phyloP scores from a whole-genome alignment of 2,888 invertebrate genomes.

The Adelognathus sp. region DNA sequence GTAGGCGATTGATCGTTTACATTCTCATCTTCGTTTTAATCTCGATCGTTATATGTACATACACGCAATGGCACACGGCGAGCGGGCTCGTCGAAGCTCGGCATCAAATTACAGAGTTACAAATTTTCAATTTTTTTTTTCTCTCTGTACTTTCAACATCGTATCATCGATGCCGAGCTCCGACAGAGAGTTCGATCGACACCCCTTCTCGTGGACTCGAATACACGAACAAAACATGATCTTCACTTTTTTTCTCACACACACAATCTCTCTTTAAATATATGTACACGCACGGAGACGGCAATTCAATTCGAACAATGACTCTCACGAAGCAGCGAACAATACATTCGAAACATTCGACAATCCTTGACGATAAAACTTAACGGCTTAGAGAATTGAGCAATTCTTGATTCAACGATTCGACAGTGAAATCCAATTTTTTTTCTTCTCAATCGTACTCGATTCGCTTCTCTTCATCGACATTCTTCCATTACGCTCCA shows the following conservation, averaged over 20 bases:
- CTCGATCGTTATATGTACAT: slow-evolving; percentile 67
- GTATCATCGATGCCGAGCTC: slow-evolving; percentile 38
- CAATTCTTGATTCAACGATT: slow-evolving; percentile 46
- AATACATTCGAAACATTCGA: background rate
- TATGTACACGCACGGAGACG: slow-evolving; percentile 29
- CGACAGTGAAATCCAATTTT: slow-evolving; percentile 8
- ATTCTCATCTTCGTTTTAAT: slow-evolving; percentile 57
- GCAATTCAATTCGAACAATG: slow-evolving; percentile 9
- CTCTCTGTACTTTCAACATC: no score
- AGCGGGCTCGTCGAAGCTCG: slow-evolving; percentile 29
- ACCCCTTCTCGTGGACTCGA: slow-evolving; percentile 8
- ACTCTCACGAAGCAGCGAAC: background rate
- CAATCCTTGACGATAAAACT: slow-evolving; percentile 41
- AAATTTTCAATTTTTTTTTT: background rate
- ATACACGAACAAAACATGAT: slow-evolving; percentile 13
- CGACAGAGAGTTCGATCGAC: slow-evolving; percentile 26
- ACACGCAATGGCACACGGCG: slow-evolving; percentile 69
- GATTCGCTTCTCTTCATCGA: background rate
- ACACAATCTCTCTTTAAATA: slow-evolving; percentile 21
- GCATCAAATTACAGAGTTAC: background rate
- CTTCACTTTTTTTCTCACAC: background rate
- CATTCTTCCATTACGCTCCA: background rate
- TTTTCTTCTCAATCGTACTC: slow-evolving; percentile 11
- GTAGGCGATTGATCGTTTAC: slow-evolving; percentile 54
- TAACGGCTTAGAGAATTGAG: slow-evolving; percentile 55